Evolutionary conservation across 2,797 vertebrate species (phyloP).

Genomic region (Eulemur albifrons): DNA sequence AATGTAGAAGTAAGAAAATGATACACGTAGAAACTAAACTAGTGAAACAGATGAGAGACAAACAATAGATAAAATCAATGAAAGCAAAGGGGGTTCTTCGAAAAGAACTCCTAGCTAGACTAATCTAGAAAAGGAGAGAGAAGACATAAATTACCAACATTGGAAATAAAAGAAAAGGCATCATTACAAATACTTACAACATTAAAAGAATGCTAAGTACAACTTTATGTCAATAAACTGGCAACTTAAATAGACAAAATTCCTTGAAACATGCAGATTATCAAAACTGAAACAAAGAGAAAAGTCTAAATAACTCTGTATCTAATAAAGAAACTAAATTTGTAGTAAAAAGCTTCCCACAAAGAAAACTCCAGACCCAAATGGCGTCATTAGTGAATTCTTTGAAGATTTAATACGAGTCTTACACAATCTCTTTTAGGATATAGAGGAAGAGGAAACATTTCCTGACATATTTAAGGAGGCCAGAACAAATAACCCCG

Average conservation of each 20-base stretch:
- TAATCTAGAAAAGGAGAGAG: not conserved
- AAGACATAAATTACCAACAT: not conserved
- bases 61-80: not conserved
- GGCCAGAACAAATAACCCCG: not conserved
- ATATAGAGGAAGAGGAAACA: not conserved
- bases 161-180: not conserved
- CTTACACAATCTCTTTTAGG: constrained; percentile 3
- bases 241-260: constrained; percentile 24
- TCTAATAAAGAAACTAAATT: constrained; percentile 1
- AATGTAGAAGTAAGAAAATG: not conserved
- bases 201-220: not conserved
- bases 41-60: not conserved
- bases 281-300: not conserved
- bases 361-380: not conserved
- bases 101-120: not conserved
- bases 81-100: not conserved
- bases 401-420: not conserved
- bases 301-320: not conserved
- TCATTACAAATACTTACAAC: not conserved
- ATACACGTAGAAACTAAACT: not conserved
- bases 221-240: not conserved
- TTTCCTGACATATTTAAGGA: not conserved
- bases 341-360: not conserved
- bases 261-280: not conserved
- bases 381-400: not conserved